Evolutionary conservation across 2,888 invertebrate genomes (phyloP), one percentile per base, ranked within the genome.

Genomic region (Opisthograptis luteolata): DNA sequence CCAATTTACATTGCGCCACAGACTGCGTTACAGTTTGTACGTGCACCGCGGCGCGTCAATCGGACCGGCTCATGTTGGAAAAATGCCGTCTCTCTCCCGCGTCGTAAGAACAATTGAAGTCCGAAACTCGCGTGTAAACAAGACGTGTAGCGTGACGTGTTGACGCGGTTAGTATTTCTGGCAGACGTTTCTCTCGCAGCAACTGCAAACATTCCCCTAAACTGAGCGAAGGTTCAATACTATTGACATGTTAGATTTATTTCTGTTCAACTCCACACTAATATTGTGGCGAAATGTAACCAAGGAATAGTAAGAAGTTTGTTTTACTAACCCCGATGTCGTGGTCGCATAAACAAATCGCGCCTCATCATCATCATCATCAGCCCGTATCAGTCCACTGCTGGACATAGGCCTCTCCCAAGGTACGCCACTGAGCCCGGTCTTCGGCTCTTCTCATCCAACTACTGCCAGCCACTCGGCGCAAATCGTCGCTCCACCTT

Each of bases 1-100:
- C 24, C 51, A 46, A 56, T 60, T 57, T 52, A 56, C 55, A 35
- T 14, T 39, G 39, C 39, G 22, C 35, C 37, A 15, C 28, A 32
- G 30, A 4, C 14, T 9, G 13, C 12, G 12, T 24, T 4, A 15
- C 34, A 25, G 36, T 42, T 32, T 19, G 22, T 47, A 32, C 13
- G 28, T 17, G 2, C 41, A 6, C 17, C 45, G 12, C 22, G 28
- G 24, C 12, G 22, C 36, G 30, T 22, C 37, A 37, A 35, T 20
- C 41, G 22, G 34, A 24, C 12, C 34, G 35, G 10, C 25, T n/a
- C 8, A 1, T 27, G 15, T 28, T 12, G 7, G 15, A 25, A 32
- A 19, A 19, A 10, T 20, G 42, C 17, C 22, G 20, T 40, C 40
- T 43, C 43, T 25, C 32, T 9, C 46, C 15, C 10, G 12, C 35